Percentiles rank a stretch among this genome's conserved stretches.
These are phyloP conservation scores for Aphrophora alni DNA, from an alignment of 2,888 invertebrate genomes.

Conservation along the genomic window DNA sequence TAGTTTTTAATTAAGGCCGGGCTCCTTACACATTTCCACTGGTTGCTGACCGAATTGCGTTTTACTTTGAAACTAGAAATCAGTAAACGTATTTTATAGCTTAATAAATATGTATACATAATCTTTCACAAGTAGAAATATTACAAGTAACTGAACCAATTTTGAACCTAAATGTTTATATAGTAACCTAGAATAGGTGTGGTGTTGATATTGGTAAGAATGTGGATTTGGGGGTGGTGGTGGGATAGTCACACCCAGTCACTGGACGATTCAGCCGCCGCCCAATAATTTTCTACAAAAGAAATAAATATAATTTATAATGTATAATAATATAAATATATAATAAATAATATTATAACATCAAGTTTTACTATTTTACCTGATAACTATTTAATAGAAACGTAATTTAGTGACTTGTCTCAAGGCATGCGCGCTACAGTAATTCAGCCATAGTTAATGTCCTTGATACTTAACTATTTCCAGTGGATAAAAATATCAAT, in stretches of 20 bases:
- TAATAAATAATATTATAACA: too few species aligned
- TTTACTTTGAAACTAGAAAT: not conserved
- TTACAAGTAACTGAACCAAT: not conserved
- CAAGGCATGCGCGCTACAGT: not conserved
- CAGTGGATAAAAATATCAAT: not conserved
- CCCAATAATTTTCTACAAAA: not conserved
- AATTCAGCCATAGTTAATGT: not conserved
- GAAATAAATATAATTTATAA: not conserved
- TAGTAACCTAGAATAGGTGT: conserved; percentile 9
- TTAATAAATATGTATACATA: too few species aligned
- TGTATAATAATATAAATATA: too few species aligned
- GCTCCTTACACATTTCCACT: not conserved
- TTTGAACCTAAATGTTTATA: not conserved
- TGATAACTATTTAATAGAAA: not conserved
- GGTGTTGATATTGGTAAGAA: conserved; percentile 2
- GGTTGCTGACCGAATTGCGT: not conserved
- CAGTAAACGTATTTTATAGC: not conserved
- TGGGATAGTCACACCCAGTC: conserved; percentile 1
- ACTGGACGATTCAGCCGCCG: not conserved
- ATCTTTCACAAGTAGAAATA: too few species aligned
- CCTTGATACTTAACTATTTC: not conserved
- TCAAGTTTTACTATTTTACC: too few species aligned
- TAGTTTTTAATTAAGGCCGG: too few species aligned
- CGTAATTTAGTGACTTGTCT: not conserved
- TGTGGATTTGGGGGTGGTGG: not conserved